phyloP scores from a whole-genome alignment of 1,140 invertebrate genomes.

The Archivesica marissinica region DNA sequence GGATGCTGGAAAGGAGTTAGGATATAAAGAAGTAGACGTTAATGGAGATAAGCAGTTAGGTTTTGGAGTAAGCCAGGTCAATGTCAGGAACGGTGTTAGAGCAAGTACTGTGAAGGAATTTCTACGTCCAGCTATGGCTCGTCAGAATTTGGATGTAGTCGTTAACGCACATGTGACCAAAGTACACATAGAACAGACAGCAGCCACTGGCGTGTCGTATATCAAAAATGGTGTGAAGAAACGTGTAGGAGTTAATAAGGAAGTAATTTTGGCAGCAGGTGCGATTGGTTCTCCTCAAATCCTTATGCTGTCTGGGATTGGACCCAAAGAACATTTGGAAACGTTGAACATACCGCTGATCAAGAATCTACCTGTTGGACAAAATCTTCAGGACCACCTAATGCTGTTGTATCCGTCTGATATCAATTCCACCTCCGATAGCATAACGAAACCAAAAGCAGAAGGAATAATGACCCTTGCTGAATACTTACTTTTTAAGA shows the following conservation, averaged over 20 bases:
- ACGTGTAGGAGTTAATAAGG: conserved; percentile 87
- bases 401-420: conserved; percentile 41
- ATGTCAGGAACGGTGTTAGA: not conserved
- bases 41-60: conserved; percentile 54
- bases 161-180: conserved; percentile 30
- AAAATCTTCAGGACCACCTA: conserved; percentile 92
- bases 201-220: conserved; percentile 73
- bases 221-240: conserved; percentile 80
- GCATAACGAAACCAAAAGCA: conserved; percentile 52
- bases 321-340: conserved; percentile 84
- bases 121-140: conserved; percentile 29
- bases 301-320: conserved; percentile 87
- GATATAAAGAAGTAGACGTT: conserved; percentile 62
- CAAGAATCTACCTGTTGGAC: conserved; percentile 90
- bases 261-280: conserved; percentile 86
- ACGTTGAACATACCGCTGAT: conserved; percentile 69
- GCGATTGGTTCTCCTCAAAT: conserved; percentile 87
- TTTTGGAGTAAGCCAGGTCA: conserved; percentile 5
- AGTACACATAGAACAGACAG: conserved; percentile 50
- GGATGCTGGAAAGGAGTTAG: conserved; percentile 70
- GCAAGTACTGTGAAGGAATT: conserved; percentile 25
- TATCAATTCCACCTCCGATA: conserved; percentile 62
- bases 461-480: conserved; percentile 38
- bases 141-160: conserved; percentile 25
- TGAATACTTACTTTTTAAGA: conserved; percentile 67